Conservation (phyloP, 2,797 vertebrate species). For the Pantherophis alleghaniensis region DNA sequence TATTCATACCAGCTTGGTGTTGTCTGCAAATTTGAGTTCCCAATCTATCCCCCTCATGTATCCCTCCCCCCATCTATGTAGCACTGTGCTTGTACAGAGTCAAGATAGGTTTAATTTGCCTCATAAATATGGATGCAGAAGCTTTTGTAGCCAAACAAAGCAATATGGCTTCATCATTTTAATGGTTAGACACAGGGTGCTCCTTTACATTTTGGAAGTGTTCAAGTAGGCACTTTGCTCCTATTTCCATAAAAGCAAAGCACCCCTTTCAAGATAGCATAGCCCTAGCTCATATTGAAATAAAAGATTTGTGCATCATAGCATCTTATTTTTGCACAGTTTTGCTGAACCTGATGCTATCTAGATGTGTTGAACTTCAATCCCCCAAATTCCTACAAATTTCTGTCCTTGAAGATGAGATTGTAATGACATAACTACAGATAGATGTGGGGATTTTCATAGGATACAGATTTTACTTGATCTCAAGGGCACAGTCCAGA, state of each 20-base stretch:
- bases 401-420: background rate
- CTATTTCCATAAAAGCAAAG: background rate
- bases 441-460: background rate
- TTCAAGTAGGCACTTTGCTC: background rate
- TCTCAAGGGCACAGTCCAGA: background rate
- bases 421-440: background rate
- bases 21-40: too few species aligned
- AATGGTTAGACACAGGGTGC: background rate
- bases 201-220: background rate
- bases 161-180: background rate
- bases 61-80: background rate
- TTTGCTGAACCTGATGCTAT: background rate
- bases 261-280: background rate
- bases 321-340: background rate
- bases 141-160: background rate
- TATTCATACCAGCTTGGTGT: too few species aligned
- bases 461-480: constrained; percentile 2
- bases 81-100: background rate
- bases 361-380: background rate
- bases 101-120: background rate
- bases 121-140: background rate
- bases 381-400: background rate
- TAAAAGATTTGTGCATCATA: background rate
- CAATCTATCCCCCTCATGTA: too few species aligned
- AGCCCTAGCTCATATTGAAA: background rate